These are phyloP conservation scores for Ephydatia muelleri DNA, from an alignment of 37 sponge, comb jelly and placozoan species.

Conservation along the genomic window DNA sequence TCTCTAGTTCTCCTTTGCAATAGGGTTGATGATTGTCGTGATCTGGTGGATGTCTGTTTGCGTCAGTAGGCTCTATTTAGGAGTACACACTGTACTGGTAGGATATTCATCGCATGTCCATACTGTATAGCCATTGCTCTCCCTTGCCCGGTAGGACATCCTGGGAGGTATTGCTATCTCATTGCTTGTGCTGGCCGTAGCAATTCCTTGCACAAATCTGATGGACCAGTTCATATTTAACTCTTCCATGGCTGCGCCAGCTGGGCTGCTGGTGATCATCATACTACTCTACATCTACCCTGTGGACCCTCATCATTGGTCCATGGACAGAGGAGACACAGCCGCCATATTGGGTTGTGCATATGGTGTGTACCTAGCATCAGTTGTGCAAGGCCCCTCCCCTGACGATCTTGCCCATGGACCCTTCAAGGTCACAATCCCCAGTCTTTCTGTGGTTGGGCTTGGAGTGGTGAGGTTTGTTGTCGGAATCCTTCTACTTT, in stretches of 20 bases:
- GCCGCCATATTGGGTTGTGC: constrained; percentile 74
- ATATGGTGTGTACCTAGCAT: constrained; percentile 46
- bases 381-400: constrained; percentile 25
- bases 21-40: constrained; percentile 29
- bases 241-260: constrained; percentile 12
- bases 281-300: constrained; percentile 85
- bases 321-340: constrained; percentile 90
- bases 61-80: constrained; percentile 85
- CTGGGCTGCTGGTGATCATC: constrained; percentile 30
- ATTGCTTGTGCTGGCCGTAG: constrained; percentile 50
- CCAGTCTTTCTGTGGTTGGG: constrained; percentile 42
- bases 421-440: constrained; percentile 49
- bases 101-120: neutral
- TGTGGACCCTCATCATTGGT: constrained; percentile 69
- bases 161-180: constrained; percentile 72
- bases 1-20: constrained; percentile 22
- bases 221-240: constrained; percentile 60
- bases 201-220: constrained; percentile 21
- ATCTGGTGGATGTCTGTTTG: constrained; percentile 81
- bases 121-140: neutral
- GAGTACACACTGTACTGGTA: constrained; percentile 85
- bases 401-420: constrained; percentile 63
- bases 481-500: constrained; percentile 76
- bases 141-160: constrained; percentile 51
- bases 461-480: constrained; percentile 63